A percentile compares a stretch with the other conserved stretches of the same genome.
phyloP scores from a whole-genome alignment of 2,113 vertebrate genomes.

The Pterophyllum scalare region DNA sequence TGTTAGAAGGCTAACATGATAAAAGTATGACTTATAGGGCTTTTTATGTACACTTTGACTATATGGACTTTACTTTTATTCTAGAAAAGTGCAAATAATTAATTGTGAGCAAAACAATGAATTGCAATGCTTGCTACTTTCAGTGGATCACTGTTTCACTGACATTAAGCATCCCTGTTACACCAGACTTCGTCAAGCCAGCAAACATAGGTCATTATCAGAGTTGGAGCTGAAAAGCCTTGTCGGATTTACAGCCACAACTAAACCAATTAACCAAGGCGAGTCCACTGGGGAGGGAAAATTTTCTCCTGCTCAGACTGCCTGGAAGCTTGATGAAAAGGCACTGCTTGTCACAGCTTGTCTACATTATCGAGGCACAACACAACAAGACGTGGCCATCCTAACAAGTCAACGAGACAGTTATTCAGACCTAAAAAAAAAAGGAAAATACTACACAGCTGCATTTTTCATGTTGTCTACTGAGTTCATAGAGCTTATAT shows the following conservation, averaged over 20 bases:
- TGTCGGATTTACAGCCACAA: conserved; percentile 52
- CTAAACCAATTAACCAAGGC: conserved; percentile 50
- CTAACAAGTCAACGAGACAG: neutral
- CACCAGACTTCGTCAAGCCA: conserved; percentile 18
- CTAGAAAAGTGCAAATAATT: neutral
- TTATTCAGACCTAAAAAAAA: neutral
- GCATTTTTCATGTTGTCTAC: neutral
- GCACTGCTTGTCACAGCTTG: conserved; percentile 45
- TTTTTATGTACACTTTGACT: neutral
- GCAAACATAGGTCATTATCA: conserved; percentile 44
- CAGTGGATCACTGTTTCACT: conserved; percentile 34
- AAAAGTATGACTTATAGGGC: neutral
- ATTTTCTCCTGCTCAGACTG: conserved; percentile 10
- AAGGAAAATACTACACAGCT: neutral
- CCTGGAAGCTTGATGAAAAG: conserved; percentile 27
- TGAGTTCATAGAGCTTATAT: no score
- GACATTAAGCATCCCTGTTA: conserved; percentile 32
- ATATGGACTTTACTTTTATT: neutral
- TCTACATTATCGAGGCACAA: conserved; percentile 17
- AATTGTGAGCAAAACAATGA: neutral
- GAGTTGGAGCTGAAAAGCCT: conserved; percentile 32
- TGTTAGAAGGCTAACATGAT: neutral
- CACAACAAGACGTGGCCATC: conserved; percentile 15
- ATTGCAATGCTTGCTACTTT: neutral
- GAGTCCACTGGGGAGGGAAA: conserved; percentile 27